A percentile compares a stretch with the other conserved stretches of the same genome.
Conservation (phyloP, 2,888 invertebrate genomes). For the Eupithecia pulchellata region DNA sequence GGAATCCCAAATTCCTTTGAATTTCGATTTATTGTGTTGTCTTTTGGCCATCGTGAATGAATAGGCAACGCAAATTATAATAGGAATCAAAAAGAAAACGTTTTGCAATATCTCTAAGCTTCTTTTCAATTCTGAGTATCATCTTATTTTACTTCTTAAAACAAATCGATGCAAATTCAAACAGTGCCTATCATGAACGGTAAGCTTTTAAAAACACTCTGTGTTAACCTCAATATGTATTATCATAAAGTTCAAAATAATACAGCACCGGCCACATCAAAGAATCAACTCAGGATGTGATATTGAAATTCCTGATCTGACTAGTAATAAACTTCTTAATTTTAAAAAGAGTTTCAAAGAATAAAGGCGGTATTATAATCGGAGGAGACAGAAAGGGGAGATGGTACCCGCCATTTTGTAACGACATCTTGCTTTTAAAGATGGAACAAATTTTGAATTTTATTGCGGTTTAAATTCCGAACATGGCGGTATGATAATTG, state of each 20-base stretch:
- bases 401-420: constrained; percentile 43
- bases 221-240: constrained; percentile 16
- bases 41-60: not conserved
- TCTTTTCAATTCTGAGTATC: constrained; percentile 14
- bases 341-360: constrained; percentile 45
- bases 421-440: constrained; percentile 39
- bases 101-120: constrained; percentile 1
- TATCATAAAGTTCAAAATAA: constrained; percentile 29
- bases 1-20: constrained; percentile 20
- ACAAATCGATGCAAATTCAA: constrained; percentile 36
- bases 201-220: constrained; percentile 17
- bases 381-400: constrained; percentile 43
- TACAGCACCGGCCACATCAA: constrained; percentile 70
- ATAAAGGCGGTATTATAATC: constrained; percentile 45
- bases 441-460: constrained; percentile 38
- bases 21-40: constrained; percentile 9
- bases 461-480: constrained; percentile 39
- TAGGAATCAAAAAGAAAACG: constrained; percentile 7
- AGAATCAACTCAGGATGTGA: constrained; percentile 80
- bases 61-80: constrained; percentile 1
- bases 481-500: constrained; percentile 32
- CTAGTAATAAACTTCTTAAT: constrained; percentile 81
- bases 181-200: constrained; percentile 23
- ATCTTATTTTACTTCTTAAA: constrained; percentile 22
- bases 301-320: constrained; percentile 84